Evolutionary conservation across 92 coral and sea anemone genomes (phyloP), one percentile per base, ranked within the genome.

Genomic region (Palythoa grandis): DNA sequence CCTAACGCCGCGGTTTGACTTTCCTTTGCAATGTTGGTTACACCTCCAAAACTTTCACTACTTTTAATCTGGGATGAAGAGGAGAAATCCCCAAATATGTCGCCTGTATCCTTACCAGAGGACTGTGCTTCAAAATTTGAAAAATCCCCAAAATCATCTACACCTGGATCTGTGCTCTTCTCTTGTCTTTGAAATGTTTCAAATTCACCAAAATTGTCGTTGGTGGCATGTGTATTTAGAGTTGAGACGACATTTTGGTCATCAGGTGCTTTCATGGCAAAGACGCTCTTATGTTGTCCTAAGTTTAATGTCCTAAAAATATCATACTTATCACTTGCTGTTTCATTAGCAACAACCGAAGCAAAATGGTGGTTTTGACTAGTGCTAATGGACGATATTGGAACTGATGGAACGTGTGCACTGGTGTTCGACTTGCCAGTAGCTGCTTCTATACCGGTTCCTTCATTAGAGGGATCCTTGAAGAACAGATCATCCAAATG

Each of bases 191-290:
- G 60, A 54, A 91, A 92, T 12, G 89, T 73, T 69, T 90, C 95
- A 90, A 92, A 94, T 74, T 90, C 94, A n/a, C 92, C 98, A 82
- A 94, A 92, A 40, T 90, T 83, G 68, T 87, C 92, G 63, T 89
- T 91, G 40, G 43, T 72, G 38, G 76, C 82, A 19, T 76, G 74
- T n/a, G 91, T 19, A 60, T 54, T 37, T 23, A 13, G 40, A 57
- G 66, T 11, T 19, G 35, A 35, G 39, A 15, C 5, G 11, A 65
- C 58, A 48, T n/a, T 80, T 67, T 38, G 72, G 23, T 56, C 52
- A 63, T 16, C 85, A 70, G 88, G 54, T 38, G 75, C 61, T 52
- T 88, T 58, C 5, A 47, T 50, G 50, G 53, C 60, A 70, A 92
- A 92, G 54, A 88, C 15, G 24, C 75, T 71, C 10, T 39, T 76